Percentiles rank a stretch among this genome's conserved stretches.
Evolutionary conservation across 2,113 vertebrate genomes (phyloP).

Genomic region (Larimichthys polyactis): DNA sequence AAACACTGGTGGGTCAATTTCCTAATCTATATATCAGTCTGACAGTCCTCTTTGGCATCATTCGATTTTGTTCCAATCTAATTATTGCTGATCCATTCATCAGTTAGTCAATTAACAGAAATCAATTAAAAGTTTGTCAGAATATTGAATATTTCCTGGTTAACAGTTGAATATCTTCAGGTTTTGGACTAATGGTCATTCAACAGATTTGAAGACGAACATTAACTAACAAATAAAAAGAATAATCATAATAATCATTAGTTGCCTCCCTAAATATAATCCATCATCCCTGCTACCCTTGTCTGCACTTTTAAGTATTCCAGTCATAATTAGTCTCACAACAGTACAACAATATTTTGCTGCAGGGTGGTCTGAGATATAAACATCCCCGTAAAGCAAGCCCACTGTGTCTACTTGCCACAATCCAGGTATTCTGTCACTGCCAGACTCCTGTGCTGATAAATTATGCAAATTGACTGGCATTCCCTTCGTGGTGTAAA

Average conservation of each 20-base stretch:
- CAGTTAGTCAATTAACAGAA: neutral
- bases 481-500: constrained; percentile 41
- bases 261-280: neutral
- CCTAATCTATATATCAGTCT: too few relatives aligned
- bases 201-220: neutral
- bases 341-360: neutral
- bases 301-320: neutral
- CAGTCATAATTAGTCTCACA: neutral
- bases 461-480: constrained; percentile 61
- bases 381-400: constrained; percentile 25
- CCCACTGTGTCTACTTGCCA: neutral
- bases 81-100: neutral
- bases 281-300: neutral
- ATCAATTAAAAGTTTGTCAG: too few relatives aligned
- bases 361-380: neutral
- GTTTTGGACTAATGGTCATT: neutral
- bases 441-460: constrained; percentile 47
- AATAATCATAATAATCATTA: neutral
- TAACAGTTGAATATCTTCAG: neutral
- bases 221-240: neutral
- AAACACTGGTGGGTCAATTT: neutral
- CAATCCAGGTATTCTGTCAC: constrained; percentile 54
- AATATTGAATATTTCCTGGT: neutral
- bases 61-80: neutral
- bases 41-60: neutral